Percentiles rank a stretch among this genome's conserved stretches.
Conservation (phyloP, 2,113 vertebrate genomes). For the Dicrurus megarhynchus region DNA sequence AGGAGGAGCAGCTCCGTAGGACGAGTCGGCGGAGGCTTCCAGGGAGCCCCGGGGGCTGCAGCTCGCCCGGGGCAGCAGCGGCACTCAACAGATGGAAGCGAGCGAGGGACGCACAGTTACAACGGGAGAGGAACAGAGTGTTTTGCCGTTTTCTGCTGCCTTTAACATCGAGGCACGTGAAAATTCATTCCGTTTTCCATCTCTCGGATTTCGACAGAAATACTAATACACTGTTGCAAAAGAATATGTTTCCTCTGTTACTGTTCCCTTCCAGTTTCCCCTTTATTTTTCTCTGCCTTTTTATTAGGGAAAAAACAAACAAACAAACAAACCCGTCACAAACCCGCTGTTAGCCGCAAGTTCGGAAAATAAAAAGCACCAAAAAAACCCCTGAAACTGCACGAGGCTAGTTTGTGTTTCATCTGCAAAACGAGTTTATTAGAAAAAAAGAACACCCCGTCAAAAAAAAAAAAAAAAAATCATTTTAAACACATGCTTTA, state of each 20-base stretch:
- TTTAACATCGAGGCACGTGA: background rate
- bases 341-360: rapidly evolving
- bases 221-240: background rate
- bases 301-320: background rate
- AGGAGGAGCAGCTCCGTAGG: background rate
- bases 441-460: rapidly evolving
- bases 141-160: background rate
- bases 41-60: background rate
- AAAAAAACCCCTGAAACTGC: background rate
- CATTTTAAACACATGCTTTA: background rate
- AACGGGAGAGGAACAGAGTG: background rate
- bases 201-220: background rate
- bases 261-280: background rate
- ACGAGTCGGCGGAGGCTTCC: background rate
- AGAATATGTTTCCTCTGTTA: background rate
- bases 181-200: background rate
- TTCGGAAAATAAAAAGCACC: rapidly evolving
- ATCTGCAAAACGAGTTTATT: background rate
- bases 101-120: rapidly evolving
- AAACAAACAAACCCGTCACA: too few species aligned
- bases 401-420: background rate
- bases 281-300: background rate
- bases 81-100: background rate
- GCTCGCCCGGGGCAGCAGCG: background rate
- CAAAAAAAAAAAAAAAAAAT: background rate